Evolutionary conservation across 2,797 vertebrate genomes (phyloP).

Genomic region (Steatocranus sp.): DNA sequence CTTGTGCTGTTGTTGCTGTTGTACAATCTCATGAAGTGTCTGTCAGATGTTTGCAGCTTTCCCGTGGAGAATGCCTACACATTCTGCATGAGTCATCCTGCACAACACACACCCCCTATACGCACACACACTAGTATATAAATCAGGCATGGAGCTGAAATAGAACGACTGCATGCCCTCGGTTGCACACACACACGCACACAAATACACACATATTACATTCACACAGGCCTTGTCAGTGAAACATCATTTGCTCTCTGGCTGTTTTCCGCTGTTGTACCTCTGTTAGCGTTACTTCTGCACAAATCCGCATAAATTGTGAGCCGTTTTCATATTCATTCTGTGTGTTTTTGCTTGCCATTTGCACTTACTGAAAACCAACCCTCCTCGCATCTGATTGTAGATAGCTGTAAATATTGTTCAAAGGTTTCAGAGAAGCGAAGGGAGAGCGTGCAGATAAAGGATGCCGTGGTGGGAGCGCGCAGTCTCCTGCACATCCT

Average conservation of each 20-base stretch:
- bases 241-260: constrained; percentile 1
- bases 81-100: constrained; percentile 56
- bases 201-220: background rate
- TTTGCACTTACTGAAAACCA: constrained; percentile 22
- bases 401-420: constrained; percentile 68
- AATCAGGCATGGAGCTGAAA: constrained; percentile 4
- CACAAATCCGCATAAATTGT: background rate
- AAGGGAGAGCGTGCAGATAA: constrained; percentile 12
- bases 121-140: background rate
- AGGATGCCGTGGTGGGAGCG: constrained; percentile 7
- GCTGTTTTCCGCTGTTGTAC: background rate
- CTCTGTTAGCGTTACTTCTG: background rate
- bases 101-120: background rate
- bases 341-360: background rate
- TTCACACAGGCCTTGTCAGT: constrained; percentile 14
- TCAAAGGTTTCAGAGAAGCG: constrained; percentile 34
- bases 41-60: constrained; percentile 41
- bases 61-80: constrained; percentile 45
- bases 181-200: background rate
- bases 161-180: constrained; percentile 8
- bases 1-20: constrained; percentile 5
- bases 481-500: background rate
- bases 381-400: constrained; percentile 35
- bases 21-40: constrained; percentile 28
- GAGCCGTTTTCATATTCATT: background rate